These are phyloP conservation scores for Macheiramphus alcinus DNA, from an alignment of 2,113 vertebrate genomes.

Conservation along the genomic window DNA sequence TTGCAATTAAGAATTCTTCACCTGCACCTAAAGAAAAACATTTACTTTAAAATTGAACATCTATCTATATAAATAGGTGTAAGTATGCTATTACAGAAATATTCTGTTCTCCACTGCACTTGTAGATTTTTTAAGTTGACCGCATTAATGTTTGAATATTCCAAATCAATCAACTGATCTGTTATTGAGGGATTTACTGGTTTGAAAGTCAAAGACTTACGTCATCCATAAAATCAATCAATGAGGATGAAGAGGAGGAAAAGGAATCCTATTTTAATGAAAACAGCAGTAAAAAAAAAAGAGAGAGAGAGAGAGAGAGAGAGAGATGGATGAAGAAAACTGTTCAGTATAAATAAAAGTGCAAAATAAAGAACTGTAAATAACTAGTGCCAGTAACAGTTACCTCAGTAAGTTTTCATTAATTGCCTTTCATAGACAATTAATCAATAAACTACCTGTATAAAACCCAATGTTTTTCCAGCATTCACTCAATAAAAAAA, in stretches of 20 bases:
- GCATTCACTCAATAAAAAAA: not conserved
- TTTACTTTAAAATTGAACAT: not conserved
- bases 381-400: constrained; percentile 53
- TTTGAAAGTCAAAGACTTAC: constrained; percentile 85
- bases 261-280: constrained; percentile 90
- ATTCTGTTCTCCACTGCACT: not conserved
- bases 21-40: not conserved
- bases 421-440: constrained; percentile 37
- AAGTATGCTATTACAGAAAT: not conserved
- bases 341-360: constrained; percentile 69
- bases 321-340: constrained; percentile 73
- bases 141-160: constrained; percentile 62
- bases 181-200: constrained; percentile 64
- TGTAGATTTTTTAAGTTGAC: constrained; percentile 53
- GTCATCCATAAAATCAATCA: constrained; percentile 98
- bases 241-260: constrained; percentile 93
- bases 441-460: not conserved
- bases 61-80: not conserved
- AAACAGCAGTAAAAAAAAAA: constrained; percentile 81
- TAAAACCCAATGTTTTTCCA: not conserved
- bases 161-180: constrained; percentile 60
- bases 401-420: constrained; percentile 17
- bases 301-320: constrained; percentile 64
- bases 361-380: constrained; percentile 68
- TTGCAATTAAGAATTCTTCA: not conserved